Evolutionary conservation across 2,888 invertebrate species (phyloP).

Genomic region (Helleia helle): DNA sequence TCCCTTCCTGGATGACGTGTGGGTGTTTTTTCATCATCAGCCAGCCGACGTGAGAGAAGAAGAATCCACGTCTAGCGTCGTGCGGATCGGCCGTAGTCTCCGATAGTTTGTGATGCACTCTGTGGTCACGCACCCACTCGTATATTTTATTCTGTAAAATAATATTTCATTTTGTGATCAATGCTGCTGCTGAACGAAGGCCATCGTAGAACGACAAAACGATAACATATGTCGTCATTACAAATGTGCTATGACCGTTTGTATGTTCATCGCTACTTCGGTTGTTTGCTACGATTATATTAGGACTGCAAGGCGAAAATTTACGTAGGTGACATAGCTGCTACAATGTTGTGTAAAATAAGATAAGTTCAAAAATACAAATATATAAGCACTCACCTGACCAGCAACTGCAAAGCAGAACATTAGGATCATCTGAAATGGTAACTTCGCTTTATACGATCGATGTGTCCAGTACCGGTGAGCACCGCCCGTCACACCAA

Average conservation of each 20-base stretch:
- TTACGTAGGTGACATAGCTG: too few species aligned
- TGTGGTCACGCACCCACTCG: conserved; percentile 84
- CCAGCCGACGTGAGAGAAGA: conserved; percentile 96
- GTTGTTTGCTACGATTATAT: too few species aligned
- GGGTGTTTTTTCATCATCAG: conserved; percentile 92
- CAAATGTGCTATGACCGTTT: too few species aligned
- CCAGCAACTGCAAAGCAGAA: conserved; percentile 77
- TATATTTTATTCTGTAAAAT: conserved; percentile 76
- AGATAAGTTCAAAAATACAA: too few species aligned
- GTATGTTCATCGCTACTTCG: too few species aligned
- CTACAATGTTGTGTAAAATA: too few species aligned
- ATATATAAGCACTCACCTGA: too few species aligned
- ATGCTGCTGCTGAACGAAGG: too few species aligned
- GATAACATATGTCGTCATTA: too few species aligned
- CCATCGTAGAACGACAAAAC: too few species aligned
- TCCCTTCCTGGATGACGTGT: conserved; percentile 84
- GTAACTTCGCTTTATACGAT: conserved; percentile 77
- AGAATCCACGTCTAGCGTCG: conserved; percentile 87
- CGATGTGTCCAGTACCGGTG: conserved; percentile 81
- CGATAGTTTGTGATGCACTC: conserved; percentile 82
- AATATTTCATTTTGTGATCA: too few species aligned
- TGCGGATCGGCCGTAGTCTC: conserved; percentile 90
- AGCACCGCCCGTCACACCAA: conserved; percentile 80
- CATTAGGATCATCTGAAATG: conserved; percentile 74
- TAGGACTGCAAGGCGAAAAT: too few species aligned